Percentiles rank a stretch among this genome's conserved stretches.
phyloP scores from a whole-genome alignment of 2,113 vertebrate species.

The Varanus salvator region DNA sequence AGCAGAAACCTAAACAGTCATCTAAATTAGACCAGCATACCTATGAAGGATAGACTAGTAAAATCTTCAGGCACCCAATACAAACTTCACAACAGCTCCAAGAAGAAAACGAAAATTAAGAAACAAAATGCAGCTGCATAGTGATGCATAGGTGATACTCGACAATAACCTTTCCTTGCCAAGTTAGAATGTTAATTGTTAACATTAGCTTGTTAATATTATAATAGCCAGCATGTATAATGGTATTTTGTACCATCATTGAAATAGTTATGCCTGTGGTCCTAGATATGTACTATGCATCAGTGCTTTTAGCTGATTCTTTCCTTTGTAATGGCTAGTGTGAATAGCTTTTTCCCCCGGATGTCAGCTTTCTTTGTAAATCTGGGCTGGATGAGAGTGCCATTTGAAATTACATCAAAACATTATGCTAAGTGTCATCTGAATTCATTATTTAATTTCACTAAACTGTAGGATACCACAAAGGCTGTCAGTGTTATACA shows the following conservation, averaged over 20 bases:
- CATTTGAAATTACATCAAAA: constrained; percentile 73
- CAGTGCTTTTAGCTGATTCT: constrained; percentile 6
- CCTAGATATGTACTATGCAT: constrained; percentile 39
- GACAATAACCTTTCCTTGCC: not conserved
- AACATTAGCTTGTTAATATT: not conserved
- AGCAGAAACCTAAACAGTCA: not conserved
- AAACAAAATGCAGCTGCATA: not conserved
- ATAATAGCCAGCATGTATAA: not conserved
- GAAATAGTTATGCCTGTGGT: constrained; percentile 22
- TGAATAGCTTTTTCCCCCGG: constrained; percentile 34
- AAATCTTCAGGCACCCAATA: not conserved
- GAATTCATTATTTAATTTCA: constrained; percentile 75
- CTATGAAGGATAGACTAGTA: not conserved
- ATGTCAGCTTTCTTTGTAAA: constrained; percentile 48
- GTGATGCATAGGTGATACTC: not conserved
- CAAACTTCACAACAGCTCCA: not conserved
- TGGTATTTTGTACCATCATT: constrained; percentile 5
- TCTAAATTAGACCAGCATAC: not conserved
- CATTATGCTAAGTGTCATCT: constrained; percentile 74
- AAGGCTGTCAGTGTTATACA: constrained; percentile 66
- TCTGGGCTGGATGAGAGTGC: constrained; percentile 54
- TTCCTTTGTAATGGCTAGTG: constrained; percentile 35
- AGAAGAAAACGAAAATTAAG: not conserved
- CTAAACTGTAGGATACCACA: constrained; percentile 67
- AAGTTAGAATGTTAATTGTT: not conserved